Conservation (phyloP, 2,888 invertebrate species). For the Andrena fulva region DNA sequence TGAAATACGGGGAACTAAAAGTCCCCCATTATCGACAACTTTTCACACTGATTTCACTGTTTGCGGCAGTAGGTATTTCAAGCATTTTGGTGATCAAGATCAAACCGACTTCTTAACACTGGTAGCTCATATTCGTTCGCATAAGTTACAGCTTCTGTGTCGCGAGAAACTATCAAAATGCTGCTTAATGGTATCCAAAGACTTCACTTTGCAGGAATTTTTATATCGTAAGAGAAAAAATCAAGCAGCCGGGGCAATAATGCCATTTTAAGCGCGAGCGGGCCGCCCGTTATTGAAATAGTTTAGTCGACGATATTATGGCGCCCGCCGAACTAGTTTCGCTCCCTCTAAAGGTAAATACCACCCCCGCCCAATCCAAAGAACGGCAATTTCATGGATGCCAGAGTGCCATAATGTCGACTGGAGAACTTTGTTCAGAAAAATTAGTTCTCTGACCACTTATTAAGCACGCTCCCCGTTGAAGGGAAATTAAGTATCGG, state of each 20-base stretch:
- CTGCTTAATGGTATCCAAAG: background rate
- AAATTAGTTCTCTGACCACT: slow-evolving; percentile 24
- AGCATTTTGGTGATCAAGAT: too few species aligned
- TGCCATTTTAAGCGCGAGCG: background rate
- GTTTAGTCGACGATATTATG: slow-evolving; percentile 64
- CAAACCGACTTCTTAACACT: background rate
- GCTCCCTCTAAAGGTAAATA: slow-evolving; percentile 42
- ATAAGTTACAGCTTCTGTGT: too few species aligned
- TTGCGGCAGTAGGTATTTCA: too few species aligned
- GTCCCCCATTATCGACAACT: too few species aligned
- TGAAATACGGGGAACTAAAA: background rate
- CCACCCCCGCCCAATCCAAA: slow-evolving; percentile 1
- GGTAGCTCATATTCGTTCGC: background rate
- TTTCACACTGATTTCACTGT: too few species aligned
- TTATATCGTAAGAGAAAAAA: background rate
- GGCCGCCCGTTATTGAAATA: slow-evolving; percentile 70
- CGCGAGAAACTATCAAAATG: background rate
- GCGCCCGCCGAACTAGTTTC: slow-evolving; percentile 2
- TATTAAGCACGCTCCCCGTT: slow-evolving; percentile 1
- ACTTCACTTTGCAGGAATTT: background rate
- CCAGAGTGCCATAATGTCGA: slow-evolving; percentile 9
- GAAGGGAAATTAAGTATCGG: slow-evolving; percentile 10
- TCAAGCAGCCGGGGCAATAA: background rate
- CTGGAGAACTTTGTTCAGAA: slow-evolving; percentile 37
- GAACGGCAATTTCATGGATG: slow-evolving; percentile 21